Evolutionary conservation across 2,888 invertebrate species (phyloP).

Genomic region (Fragum whitleyi): DNA sequence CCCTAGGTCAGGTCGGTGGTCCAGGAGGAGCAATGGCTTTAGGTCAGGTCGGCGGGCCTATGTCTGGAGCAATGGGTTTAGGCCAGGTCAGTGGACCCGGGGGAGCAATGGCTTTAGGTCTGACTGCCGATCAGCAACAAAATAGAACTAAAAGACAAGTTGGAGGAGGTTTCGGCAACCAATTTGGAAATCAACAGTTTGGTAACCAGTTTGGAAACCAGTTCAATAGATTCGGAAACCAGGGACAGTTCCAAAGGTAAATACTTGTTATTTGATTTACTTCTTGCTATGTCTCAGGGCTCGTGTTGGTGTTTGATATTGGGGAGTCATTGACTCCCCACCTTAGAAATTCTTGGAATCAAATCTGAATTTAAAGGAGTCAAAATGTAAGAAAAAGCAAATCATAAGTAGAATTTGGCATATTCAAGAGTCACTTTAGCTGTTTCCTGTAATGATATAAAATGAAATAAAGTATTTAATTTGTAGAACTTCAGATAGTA

Average conservation of each 20-base stretch:
- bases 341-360: no score
- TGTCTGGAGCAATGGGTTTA: background rate
- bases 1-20: background rate
- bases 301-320: no score
- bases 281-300: no score
- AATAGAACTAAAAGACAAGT: constrained; percentile 1
- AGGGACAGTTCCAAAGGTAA: constrained; percentile 13
- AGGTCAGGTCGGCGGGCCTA: background rate
- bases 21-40: constrained; percentile 16
- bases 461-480: no score
- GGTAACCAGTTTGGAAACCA: constrained; percentile 31
- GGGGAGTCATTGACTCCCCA: no score
- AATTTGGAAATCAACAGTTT: constrained; percentile 20
- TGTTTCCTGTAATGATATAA: no score
- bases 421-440: no score
- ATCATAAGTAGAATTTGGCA: no score
- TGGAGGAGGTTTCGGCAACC: constrained; percentile 20
- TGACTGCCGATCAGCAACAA: background rate
- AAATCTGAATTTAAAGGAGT: no score
- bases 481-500: no score
- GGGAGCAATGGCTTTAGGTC: constrained; percentile 15
- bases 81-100: background rate
- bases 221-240: constrained; percentile 6
- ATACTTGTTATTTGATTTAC: no score
- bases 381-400: no score